These are phyloP conservation scores for Eupsilia transversa DNA, from an alignment of 2,888 invertebrate species.

Conservation along the genomic window DNA sequence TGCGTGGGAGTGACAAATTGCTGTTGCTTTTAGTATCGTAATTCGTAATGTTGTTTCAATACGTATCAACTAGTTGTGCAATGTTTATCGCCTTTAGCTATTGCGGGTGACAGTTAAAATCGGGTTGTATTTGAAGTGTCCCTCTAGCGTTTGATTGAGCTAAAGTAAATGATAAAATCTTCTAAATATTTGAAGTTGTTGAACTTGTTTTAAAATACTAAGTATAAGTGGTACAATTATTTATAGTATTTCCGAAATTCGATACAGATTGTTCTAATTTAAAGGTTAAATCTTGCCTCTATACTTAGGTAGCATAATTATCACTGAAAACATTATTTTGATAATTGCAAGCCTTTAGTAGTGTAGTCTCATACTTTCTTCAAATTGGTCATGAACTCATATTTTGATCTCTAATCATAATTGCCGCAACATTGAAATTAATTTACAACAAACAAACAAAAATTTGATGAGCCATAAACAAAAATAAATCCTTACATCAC, in stretches of 20 bases:
- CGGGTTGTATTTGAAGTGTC: slow-evolving; percentile 17
- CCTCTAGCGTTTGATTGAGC: slow-evolving; percentile 3
- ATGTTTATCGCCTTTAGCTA: slow-evolving; percentile 40
- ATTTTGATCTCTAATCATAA: not conserved
- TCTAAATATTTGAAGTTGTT: slow-evolving; percentile 1
- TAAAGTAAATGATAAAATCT: slow-evolving; percentile 1
- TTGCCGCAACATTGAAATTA: not conserved
- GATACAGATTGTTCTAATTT: not conserved
- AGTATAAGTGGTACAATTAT: not conserved
- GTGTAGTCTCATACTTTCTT: not conserved
- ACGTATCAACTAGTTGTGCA: slow-evolving; percentile 40
- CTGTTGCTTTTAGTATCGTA: slow-evolving; percentile 40
- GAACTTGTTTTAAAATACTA: slow-evolving; percentile 8
- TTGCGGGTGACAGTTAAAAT: slow-evolving; percentile 22
- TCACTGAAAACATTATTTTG: not conserved
- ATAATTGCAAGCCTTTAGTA: not conserved
- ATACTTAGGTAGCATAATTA: not conserved
- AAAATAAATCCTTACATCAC: slow-evolving; percentile 39
- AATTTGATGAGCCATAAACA: slow-evolving; percentile 40
- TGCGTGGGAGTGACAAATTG: slow-evolving; percentile 75
- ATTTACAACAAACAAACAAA: slow-evolving; percentile 18
- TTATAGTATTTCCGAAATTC: not conserved
- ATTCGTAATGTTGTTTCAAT: slow-evolving; percentile 59
- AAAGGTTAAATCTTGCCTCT: not conserved
- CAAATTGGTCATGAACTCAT: not conserved